phyloP scores from a whole-genome alignment of 2,113 vertebrate genomes.

The Oryzias curvinotus region DNA sequence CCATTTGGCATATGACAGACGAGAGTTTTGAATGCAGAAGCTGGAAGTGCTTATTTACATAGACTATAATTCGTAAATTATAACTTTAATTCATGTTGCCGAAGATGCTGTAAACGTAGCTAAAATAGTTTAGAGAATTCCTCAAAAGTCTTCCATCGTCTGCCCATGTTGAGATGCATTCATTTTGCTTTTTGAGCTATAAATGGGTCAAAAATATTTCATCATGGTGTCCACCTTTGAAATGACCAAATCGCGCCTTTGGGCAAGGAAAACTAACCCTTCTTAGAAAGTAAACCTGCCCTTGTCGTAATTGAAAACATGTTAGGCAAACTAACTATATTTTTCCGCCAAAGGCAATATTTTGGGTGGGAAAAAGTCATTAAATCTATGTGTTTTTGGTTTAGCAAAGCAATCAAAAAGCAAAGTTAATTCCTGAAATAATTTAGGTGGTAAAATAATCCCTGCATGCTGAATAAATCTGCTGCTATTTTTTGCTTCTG shows the following conservation, averaged over 20 bases:
- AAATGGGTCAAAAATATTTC: neutral
- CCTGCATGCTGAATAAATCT: slow-evolving; percentile 13
- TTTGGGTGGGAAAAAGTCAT: slow-evolving; percentile 2
- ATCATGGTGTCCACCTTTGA: neutral
- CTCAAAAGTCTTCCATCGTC: no score
- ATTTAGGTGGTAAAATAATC: slow-evolving; percentile 13
- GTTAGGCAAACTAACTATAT: neutral
- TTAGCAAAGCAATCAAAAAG: slow-evolving; percentile 6
- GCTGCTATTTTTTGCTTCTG: slow-evolving; percentile 31
- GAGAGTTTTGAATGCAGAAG: no score
- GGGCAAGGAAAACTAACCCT: neutral
- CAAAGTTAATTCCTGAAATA: neutral
- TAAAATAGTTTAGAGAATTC: no score
- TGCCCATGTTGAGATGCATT: no score
- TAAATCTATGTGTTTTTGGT: slow-evolving; percentile 4
- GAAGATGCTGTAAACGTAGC: no score
- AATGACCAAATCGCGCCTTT: neutral
- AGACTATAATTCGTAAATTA: no score
- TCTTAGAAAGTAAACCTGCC: neutral
- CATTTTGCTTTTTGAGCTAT: neutral
- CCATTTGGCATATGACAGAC: no score
- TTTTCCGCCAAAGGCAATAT: neutral
- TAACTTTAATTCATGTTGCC: no score
- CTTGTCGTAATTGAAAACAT: slow-evolving; percentile 2
- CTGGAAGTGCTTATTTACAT: no score